A percentile compares a stretch with the other conserved stretches of the same genome.
Evolutionary conservation across 1,140 invertebrate species (phyloP).

Genomic region (Trachelipus rathkii): DNA sequence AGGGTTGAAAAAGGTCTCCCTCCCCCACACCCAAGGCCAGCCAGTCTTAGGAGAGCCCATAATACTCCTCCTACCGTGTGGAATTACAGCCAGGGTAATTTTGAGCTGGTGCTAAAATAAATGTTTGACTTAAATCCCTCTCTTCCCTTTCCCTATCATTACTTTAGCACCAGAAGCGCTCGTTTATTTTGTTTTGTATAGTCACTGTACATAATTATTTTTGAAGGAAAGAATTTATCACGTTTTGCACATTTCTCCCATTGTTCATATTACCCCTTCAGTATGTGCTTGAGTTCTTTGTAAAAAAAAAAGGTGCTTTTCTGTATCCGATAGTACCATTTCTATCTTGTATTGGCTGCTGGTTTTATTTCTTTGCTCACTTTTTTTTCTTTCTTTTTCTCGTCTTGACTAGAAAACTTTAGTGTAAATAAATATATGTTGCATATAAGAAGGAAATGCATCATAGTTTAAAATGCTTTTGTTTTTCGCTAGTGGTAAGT

Average conservation of each 20-base stretch:
- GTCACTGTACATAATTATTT: background rate
- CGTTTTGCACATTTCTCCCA: background rate
- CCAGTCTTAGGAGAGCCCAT: constrained; percentile 10
- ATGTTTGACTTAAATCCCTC: background rate
- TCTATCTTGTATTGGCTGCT: background rate
- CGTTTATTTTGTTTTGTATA: background rate
- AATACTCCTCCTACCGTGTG: background rate
- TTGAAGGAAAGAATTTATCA: background rate
- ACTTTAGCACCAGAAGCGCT: background rate
- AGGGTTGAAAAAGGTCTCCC: background rate
- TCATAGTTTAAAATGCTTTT: background rate
- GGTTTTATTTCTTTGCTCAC: constrained; percentile 1
- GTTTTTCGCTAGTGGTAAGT: background rate
- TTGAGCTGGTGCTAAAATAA: background rate
- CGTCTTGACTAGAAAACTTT: background rate
- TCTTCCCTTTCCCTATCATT: background rate
- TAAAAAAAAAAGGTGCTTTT: background rate
- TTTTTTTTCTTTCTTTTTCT: background rate
- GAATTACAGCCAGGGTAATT: constrained; percentile 5
- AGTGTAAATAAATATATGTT: no score
- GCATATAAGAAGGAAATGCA: no score
- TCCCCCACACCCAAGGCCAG: background rate
- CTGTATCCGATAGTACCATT: background rate
- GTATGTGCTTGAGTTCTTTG: background rate
- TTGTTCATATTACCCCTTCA: background rate